Evolutionary conservation across 2,113 vertebrate genomes (phyloP).

Genomic region (Oenanthe oenanthe): DNA sequence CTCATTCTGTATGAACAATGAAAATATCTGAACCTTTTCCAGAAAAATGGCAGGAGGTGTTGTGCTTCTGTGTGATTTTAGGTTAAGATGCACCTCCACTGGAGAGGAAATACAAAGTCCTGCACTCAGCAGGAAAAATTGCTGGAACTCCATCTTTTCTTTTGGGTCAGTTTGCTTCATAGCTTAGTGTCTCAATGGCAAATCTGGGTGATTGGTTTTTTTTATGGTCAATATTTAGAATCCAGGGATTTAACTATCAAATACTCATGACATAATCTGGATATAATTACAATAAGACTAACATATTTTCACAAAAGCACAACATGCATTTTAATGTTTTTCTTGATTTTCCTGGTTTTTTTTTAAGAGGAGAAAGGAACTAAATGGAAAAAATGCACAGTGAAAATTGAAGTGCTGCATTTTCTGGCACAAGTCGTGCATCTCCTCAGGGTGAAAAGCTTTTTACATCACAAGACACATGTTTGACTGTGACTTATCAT

Average conservation of each 20-base stretch:
- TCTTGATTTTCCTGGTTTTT: background rate
- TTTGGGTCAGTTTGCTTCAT: background rate
- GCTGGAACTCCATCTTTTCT: background rate
- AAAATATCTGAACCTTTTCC: background rate
- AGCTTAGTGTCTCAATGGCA: background rate
- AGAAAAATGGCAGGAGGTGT: background rate
- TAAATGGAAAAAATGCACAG: background rate
- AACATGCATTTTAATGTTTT: background rate
- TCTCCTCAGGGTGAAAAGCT: background rate
- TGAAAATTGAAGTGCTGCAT: background rate
- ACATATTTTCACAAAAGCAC: background rate
- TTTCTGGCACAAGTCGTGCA: background rate
- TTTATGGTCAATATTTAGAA: background rate
- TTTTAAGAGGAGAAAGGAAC: background rate
- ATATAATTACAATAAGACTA: background rate
- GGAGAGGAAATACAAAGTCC: background rate
- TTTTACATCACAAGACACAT: background rate
- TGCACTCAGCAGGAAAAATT: background rate
- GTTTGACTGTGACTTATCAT: background rate
- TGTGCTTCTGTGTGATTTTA: background rate
- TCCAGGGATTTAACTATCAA: background rate
- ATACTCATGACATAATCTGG: background rate
- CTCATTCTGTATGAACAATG: background rate
- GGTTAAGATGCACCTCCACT: background rate
- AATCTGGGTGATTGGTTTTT: accelerated